phyloP scores from a whole-genome alignment of 2,888 invertebrate species.

The Rhodophaea formosa region DNA sequence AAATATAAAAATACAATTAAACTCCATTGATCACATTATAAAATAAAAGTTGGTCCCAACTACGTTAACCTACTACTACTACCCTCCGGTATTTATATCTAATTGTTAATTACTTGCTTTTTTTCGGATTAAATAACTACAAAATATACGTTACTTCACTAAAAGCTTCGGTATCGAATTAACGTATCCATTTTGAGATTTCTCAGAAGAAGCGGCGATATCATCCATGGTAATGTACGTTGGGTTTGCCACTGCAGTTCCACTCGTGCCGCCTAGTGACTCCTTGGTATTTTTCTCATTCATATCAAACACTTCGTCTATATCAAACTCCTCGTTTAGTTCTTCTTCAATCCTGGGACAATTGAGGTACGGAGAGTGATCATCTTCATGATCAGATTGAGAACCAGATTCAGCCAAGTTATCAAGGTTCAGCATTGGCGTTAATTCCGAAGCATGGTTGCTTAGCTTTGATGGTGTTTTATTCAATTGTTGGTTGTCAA shows the following conservation, averaged over 20 bases:
- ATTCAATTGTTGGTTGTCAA: constrained; percentile 48
- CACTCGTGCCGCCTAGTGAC: constrained; percentile 45
- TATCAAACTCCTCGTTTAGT: constrained; percentile 21
- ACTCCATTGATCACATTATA: too few relatives aligned
- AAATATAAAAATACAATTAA: too few relatives aligned
- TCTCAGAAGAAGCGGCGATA: constrained; percentile 34
- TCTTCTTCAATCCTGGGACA: constrained; percentile 66
- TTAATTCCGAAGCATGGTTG: constrained; percentile 62
- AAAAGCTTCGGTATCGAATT: too few relatives aligned
- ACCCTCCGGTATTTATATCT: too few relatives aligned
- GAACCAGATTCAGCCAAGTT: constrained; percentile 65
- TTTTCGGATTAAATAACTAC: too few relatives aligned
- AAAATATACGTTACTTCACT: too few relatives aligned
- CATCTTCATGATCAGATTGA: constrained; percentile 67
- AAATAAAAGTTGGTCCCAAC: too few relatives aligned
- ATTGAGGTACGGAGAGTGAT: constrained; percentile 53
- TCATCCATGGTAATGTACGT: constrained; percentile 59
- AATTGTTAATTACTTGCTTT: too few relatives aligned
- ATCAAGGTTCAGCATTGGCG: constrained; percentile 78
- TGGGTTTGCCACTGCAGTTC: constrained; percentile 59
- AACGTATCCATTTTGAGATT: too few relatives aligned
- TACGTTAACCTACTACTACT: too few relatives aligned
- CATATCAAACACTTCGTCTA: constrained; percentile 65
- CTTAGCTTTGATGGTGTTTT: neutral
- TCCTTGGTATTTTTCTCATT: constrained; percentile 60